Evolutionary conservation across 2,113 vertebrate species (phyloP).

Genomic region (Ellobius talpinus): DNA sequence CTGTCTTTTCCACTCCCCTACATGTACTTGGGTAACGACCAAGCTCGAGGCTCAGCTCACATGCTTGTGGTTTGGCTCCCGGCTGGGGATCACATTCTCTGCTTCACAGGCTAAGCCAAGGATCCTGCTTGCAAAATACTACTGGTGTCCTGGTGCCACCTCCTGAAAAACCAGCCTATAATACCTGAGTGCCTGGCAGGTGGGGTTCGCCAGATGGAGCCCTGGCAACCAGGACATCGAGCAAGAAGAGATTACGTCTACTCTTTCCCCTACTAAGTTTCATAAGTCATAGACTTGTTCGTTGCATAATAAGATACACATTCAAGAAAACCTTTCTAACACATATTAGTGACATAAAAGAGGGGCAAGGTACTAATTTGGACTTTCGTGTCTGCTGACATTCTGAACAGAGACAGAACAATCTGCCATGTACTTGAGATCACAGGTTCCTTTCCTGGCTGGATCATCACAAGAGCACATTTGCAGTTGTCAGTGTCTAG

Average conservation of each 20-base stretch:
- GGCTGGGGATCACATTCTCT: conserved; percentile 81
- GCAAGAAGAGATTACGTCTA: not conserved
- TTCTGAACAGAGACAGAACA: not conserved
- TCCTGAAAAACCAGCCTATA: conserved; percentile 59
- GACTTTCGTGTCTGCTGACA: conserved; percentile 31
- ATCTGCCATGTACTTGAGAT: not conserved
- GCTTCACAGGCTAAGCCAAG: conserved; percentile 72
- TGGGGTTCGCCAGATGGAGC: not conserved
- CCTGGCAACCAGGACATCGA: not conserved
- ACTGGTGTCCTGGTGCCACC: conserved; percentile 79
- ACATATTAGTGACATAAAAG: conserved; percentile 36
- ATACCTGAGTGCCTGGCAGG: conserved; percentile 45
- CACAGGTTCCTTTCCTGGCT: not conserved
- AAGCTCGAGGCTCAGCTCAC: conserved; percentile 79
- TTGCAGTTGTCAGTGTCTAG: not conserved
- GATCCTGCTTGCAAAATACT: conserved; percentile 81
- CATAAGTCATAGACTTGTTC: not conserved
- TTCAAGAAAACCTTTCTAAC: conserved; percentile 17
- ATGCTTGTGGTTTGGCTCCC: conserved; percentile 84
- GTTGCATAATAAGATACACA: not conserved
- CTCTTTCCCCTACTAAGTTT: conserved; percentile 43
- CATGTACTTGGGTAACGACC: conserved; percentile 77
- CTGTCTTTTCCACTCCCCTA: conserved; percentile 78
- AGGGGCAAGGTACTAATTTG: not conserved
- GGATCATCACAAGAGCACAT: not conserved